Base-by-base conservation (phyloP, 2,797 vertebrate species). In the Sciurus vulgaris region DNA sequence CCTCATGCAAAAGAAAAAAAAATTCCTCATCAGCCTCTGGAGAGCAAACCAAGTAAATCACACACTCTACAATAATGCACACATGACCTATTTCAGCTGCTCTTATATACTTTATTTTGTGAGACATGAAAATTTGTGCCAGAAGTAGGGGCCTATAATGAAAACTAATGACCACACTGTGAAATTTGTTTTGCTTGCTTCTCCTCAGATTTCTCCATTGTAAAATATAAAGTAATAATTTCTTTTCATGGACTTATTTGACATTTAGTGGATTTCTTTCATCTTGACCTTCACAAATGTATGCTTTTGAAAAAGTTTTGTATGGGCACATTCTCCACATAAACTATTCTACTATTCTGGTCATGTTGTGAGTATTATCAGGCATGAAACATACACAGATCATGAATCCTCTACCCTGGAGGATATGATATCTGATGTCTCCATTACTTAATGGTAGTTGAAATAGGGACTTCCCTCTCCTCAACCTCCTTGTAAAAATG, bases 221-320 rank as follows among this genome's bases (percentile, higher is more conserved):
- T 41, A 89, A 94, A 86, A 38, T 49, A 35, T 35, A 79, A 92
- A 74, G 33, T 90, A 76, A 73, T n/a, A 78, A 9, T 79, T 67
- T 79, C 94, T 74, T 89, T 84, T 91, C 61, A 85, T 47, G 10
- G 26, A 73, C 17, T 92, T 44, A 1, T 95, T 87, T 94, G 78
- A 65, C 24, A 74, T 28, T 26, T 59, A 92, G 86, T 81, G n/a
- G 15, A 22, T 93, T 96, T 89, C 35, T 74, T 87, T 72, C 51
- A 94, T 33, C 4, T 67, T 74, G 49, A 24, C 33, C 49, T 81
- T 20, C 33, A 28, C 78, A 92, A 93, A 38, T 47, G n/a, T 13
- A 89, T 2, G 12, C 28, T 92, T 74, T 15, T 78, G 33, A 89
- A 89, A 93, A 61, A 61, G 26, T 65, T 47, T 70, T 10, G 44